Conservation (phyloP, 2,113 vertebrate species). For the Chelonoidis abingdonii region DNA sequence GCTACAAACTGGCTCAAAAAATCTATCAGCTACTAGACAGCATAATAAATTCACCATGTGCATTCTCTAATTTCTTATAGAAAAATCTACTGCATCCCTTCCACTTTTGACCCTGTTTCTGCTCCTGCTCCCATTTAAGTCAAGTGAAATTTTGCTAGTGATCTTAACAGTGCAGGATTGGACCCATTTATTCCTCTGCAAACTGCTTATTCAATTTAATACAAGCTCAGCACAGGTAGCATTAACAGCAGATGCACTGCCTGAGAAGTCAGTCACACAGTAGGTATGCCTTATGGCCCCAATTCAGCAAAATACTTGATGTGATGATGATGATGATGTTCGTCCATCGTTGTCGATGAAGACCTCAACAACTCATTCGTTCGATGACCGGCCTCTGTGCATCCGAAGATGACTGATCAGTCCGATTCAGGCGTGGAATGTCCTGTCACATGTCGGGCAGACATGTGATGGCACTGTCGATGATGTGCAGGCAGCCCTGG, state of each 20-base stretch:
- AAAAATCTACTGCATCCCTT: neutral
- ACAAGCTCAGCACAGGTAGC: neutral
- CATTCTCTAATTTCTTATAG: fast-evolving
- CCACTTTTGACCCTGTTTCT: neutral
- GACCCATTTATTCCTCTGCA: neutral
- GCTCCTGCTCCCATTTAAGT: neutral
- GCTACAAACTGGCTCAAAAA: neutral
- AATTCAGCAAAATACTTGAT: neutral
- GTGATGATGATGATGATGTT: too few species aligned
- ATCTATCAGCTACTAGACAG: neutral
- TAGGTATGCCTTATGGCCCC: fast-evolving
- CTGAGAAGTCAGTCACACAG: neutral
- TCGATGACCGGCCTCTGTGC: too few species aligned
- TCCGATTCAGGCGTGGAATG: too few species aligned
- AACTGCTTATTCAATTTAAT: neutral
- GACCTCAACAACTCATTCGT: too few species aligned
- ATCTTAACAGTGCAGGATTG: neutral
- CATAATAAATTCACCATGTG: neutral
- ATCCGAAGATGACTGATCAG: too few species aligned
- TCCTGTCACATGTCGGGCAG: too few species aligned
- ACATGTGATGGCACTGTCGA: too few species aligned
- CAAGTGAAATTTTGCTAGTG: neutral
- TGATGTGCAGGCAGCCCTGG: too few species aligned
- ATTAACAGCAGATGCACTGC: neutral
- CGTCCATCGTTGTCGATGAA: too few species aligned